phyloP scores from a whole-genome alignment of 2,113 vertebrate genomes.

The Varanus komodoensis region DNA sequence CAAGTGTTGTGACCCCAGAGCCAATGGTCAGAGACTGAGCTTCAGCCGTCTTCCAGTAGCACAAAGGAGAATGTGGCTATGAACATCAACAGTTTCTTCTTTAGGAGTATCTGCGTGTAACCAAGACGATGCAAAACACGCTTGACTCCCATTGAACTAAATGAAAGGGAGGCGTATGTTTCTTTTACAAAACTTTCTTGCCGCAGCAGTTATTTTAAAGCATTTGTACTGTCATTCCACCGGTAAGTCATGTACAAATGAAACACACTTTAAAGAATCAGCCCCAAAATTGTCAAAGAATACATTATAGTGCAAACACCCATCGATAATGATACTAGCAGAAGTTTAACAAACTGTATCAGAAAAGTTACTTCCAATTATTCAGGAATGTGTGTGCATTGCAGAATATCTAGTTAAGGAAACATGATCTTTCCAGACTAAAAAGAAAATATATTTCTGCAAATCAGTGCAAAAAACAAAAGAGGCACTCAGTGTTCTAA shows the following conservation, averaged over 20 bases:
- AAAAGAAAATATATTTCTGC: conserved; percentile 20
- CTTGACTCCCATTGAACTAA: background rate
- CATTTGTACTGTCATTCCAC: background rate
- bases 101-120: background rate
- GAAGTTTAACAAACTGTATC: background rate
- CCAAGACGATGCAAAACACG: background rate
- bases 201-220: background rate
- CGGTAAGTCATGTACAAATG: no score
- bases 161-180: background rate
- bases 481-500: background rate
- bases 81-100: background rate
- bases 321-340: background rate
- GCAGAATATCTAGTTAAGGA: background rate
- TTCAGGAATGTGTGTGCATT: background rate
- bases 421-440: background rate
- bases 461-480: conserved; percentile 23
- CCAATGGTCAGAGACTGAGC: background rate
- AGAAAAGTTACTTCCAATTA: background rate
- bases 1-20: background rate
- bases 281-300: no score
- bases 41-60: background rate
- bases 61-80: background rate
- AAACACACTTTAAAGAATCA: background rate
- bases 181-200: background rate
- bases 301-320: no score